Percentiles rank a stretch among this genome's conserved stretches.
Conservation (phyloP, 2,113 vertebrate species). For the Plecturocebus donacophilus region DNA sequence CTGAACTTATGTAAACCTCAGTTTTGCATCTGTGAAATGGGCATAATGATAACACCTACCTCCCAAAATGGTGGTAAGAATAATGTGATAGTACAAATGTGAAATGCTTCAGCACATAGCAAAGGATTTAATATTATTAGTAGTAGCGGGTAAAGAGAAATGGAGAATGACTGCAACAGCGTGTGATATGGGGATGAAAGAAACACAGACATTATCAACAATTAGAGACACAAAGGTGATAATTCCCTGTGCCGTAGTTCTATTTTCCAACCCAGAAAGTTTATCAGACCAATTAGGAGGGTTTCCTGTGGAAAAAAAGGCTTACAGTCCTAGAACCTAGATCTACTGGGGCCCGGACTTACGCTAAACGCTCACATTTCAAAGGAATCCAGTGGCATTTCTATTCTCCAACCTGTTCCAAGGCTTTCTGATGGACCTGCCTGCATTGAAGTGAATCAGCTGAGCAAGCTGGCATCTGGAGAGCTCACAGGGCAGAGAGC, state of each 20-base stretch:
- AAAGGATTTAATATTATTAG: neutral
- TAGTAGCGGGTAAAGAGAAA: neutral
- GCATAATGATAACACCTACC: neutral
- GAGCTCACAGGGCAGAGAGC: neutral
- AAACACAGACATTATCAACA: neutral
- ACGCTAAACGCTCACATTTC: neutral
- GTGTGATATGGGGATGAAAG: neutral
- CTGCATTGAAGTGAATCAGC: neutral
- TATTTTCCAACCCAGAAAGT: neutral
- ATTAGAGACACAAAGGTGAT: neutral
- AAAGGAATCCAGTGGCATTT: conserved; percentile 7
- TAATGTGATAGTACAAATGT: neutral
- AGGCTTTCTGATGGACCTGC: neutral
- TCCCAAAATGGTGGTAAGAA: neutral
- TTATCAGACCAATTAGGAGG: neutral
- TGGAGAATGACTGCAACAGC: neutral
- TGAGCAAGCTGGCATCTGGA: neutral
- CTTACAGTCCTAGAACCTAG: neutral
- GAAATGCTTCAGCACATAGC: neutral
- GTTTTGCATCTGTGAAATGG: neutral
- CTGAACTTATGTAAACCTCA: conserved; percentile 21
- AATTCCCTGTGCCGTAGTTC: neutral
- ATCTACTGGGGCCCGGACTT: neutral
- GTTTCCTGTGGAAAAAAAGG: neutral
- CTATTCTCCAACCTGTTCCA: neutral